Base-by-base conservation (phyloP, 2,797 vertebrate genomes). In the Microhierax caerulescens region DNA sequence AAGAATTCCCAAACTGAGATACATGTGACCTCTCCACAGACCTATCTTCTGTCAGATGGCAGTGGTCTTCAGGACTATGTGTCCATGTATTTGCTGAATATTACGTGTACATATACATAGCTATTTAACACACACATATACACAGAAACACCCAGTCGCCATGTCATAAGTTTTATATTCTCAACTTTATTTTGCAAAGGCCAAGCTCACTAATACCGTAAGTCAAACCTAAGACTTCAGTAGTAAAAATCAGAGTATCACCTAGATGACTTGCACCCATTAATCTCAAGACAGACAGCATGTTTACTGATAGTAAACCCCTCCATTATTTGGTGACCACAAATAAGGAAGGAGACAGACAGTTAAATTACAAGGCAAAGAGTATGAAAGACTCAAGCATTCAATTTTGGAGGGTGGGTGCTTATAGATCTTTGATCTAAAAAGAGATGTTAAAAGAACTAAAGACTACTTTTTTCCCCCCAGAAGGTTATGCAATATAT, bases 101-200 rank as follows among this genome's bases (percentile, higher is more conserved):
- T 14, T 13, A 2, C 4, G 3, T 11, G 1, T 32, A 3, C 21
- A 6, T 41, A 7, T 10, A 14, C 23, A 4, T 2, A 17, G 9
- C 27, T 5, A 30, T 2, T 48, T 4, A 8, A 14, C 28, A 75
- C 5, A 75, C 5, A 34, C 3, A 25, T 2, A 39, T 5, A 45
- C 2, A 8, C 3, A 14, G 4, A 34, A 28, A 13, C 34, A n/a
- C 13, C 8, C 21, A 60, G 20, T 1, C 59, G 36, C 15, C 2
- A 5, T 12, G 11, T 13, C 9, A 0, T 3, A 45, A 57, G 17
- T 83, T 81, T 60, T 21, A 9, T 25, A 41, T 37, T 22, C 70
- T 15, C 20, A 59, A 20, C 11, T 61, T 47, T 7, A 59, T 41
- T 93, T 90, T 86, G 45, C 16, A 23, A 69, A 61, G 18, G 24